Evolutionary conservation across 2,113 vertebrate genomes (phyloP).

Genomic region (Macquaria ambigua): DNA sequence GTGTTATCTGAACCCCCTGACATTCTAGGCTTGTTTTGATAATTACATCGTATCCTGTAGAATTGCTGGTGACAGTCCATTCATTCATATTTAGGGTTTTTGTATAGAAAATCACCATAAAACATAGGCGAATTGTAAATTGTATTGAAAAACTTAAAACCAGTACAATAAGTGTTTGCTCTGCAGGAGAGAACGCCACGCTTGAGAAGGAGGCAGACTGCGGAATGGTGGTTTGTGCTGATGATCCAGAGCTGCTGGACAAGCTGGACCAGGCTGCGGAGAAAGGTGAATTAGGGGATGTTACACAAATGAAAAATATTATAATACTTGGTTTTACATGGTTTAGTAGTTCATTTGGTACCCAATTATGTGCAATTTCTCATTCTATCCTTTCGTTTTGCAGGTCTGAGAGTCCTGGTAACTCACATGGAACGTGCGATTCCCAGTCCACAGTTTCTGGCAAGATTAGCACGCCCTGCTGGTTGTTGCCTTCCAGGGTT

Average conservation of each 20-base stretch:
- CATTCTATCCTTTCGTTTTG: not conserved
- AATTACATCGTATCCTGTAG: too few relatives aligned
- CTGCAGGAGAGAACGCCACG: slow-evolving; percentile 33
- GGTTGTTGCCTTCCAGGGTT: slow-evolving; percentile 18
- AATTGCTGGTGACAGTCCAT: too few relatives aligned
- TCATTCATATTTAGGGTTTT: too few relatives aligned
- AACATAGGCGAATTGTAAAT: not conserved
- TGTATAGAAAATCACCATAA: not conserved
- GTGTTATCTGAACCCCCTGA: too few relatives aligned
- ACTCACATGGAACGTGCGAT: slow-evolving; percentile 76
- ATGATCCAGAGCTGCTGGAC: slow-evolving; percentile 80
- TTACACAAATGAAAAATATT: not conserved
- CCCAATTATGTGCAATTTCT: not conserved
- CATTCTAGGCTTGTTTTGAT: too few relatives aligned
- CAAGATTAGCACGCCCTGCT: slow-evolving; percentile 46
- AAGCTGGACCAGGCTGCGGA: slow-evolving; percentile 81
- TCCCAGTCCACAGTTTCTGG: slow-evolving; percentile 60
- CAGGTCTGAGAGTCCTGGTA: slow-evolving; percentile 85
- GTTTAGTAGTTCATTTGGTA: not conserved
- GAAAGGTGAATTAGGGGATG: slow-evolving; percentile 71
- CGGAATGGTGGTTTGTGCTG: slow-evolving; percentile 77
- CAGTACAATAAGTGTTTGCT: slow-evolving; percentile 3
- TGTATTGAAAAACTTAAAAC: not conserved
- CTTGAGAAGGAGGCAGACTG: slow-evolving; percentile 59
- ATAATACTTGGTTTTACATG: not conserved